These are phyloP conservation scores for Sinonovacula constricta DNA, from an alignment of 1,140 invertebrate species.

Conservation along the genomic window DNA sequence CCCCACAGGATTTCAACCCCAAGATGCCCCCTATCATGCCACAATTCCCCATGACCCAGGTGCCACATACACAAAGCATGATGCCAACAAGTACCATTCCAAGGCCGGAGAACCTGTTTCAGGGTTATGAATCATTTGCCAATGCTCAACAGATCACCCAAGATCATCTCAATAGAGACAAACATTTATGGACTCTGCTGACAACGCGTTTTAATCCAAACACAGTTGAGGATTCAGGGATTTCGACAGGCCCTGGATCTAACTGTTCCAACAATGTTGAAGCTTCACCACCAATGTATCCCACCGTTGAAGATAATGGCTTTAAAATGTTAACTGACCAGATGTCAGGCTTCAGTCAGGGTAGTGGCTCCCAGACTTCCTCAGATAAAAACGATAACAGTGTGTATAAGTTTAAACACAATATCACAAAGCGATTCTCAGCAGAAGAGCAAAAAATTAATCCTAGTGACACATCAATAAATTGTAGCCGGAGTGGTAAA, in stretches of 20 bases:
- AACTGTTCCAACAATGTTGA: conserved; percentile 13
- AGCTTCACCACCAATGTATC: conserved; percentile 13
- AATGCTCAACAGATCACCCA: conserved; percentile 47
- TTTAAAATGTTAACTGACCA: conserved; percentile 51
- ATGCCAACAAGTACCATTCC: not conserved
- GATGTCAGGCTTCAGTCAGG: conserved; percentile 30
- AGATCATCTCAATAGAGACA: conserved; percentile 46
- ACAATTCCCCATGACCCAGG: not conserved
- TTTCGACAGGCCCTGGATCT: conserved; percentile 35
- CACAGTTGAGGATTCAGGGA: conserved; percentile 22
- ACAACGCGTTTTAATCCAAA: conserved; percentile 22
- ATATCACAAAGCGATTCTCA: conserved; percentile 92
- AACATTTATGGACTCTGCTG: conserved; percentile 53
- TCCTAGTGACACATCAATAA: conserved; percentile 59
- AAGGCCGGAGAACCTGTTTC: not conserved
- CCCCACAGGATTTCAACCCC: not conserved
- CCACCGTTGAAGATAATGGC: conserved; percentile 36
- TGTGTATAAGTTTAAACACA: conserved; percentile 96
- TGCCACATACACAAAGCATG: not conserved
- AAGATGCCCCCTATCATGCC: not conserved
- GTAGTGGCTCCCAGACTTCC: conserved; percentile 12
- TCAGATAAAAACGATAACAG: conserved; percentile 57
- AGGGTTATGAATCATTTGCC: conserved; percentile 23
- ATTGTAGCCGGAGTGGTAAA: conserved; percentile 55
- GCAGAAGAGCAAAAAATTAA: conserved; percentile 67